phyloP scores from a whole-genome alignment of 2,888 invertebrate species.

The Euplexia lucipara region DNA sequence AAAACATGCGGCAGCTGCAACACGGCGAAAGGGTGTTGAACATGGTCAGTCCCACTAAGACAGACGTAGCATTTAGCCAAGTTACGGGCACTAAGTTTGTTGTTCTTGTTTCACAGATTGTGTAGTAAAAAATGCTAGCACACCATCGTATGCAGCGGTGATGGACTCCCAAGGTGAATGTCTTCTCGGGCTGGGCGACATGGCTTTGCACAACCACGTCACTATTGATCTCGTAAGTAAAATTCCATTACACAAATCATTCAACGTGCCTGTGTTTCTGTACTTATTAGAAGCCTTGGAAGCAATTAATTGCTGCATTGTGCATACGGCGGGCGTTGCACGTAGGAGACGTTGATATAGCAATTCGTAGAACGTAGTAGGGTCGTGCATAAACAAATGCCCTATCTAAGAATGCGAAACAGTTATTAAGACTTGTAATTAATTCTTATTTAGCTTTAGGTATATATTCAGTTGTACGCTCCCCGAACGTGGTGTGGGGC shows the following conservation, averaged over 20 bases:
- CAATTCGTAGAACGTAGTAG: no score
- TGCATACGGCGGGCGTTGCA: background rate
- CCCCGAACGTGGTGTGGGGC: no score
- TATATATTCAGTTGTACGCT: no score
- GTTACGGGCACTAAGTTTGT: background rate
- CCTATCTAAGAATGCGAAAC: background rate
- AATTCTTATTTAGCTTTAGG: background rate
- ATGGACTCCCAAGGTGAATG: constrained; percentile 95
- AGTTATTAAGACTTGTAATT: background rate
- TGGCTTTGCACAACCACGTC: constrained; percentile 94
- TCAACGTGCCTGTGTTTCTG: background rate
- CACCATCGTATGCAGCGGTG: constrained; percentile 95
- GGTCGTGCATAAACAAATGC: background rate
- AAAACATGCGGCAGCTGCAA: no score
- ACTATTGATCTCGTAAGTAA: constrained; percentile 91
- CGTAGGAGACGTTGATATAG: no score
- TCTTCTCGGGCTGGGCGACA: constrained; percentile 95
- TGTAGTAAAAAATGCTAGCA: constrained; percentile 82
- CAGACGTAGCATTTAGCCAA: background rate
- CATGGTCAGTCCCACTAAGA: background rate
- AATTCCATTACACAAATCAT: background rate
- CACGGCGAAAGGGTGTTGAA: no score
- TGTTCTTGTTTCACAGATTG: constrained; percentile 71
- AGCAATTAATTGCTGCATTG: background rate
- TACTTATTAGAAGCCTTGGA: background rate